Evolutionary conservation across 2,797 vertebrate genomes (phyloP), one percentile per base, ranked within the genome.

Genomic region (Sebastes wilsoni): DNA sequence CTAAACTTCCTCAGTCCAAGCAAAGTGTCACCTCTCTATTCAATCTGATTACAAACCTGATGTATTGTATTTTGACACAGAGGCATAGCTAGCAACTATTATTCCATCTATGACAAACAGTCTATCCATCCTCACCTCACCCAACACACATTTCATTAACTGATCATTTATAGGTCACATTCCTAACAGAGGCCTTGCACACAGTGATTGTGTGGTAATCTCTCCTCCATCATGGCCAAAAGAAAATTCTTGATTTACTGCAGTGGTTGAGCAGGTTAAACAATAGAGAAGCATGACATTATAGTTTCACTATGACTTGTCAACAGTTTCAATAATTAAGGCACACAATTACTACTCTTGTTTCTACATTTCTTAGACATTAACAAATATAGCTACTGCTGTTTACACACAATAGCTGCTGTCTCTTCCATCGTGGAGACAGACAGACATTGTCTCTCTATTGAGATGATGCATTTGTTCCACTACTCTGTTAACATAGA

Each of bases 111-210:
- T 13, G 25, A 67, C 62, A 59, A 59, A 81, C 75, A 76, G 27
- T 69, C 8, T 12, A 27, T 62, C 52, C 38, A 70, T 20, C 34
- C 64, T 81, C 75, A 72, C 77, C 77, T 85, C 20, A 70, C 25
- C 28, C 49, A 27, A 61, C 67, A 72, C 28, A 54, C 22, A 56
- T 32, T 59, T 67, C 30, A 79, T 77, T 72, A 30, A 66, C 52
- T 27, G 49, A 80, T 64, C 36, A 54, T 60, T 74, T 74, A 79
- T n/a, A 25, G 38, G 34, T 20, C 27, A 49, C 67, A 82, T 84
- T 80, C 49, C 66, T 60, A 0, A 62, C 65, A 38, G 12, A 79
- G 49, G 59, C 58, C 9, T 8, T 9, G 25, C 18, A n/a, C 46
- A n/a, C 28, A 16, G 8, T 7, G 5, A 28, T 22, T 73, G 28